These are phyloP conservation scores for Eledona agricola DNA, from an alignment of 2,888 invertebrate species.

Conservation along the genomic window DNA sequence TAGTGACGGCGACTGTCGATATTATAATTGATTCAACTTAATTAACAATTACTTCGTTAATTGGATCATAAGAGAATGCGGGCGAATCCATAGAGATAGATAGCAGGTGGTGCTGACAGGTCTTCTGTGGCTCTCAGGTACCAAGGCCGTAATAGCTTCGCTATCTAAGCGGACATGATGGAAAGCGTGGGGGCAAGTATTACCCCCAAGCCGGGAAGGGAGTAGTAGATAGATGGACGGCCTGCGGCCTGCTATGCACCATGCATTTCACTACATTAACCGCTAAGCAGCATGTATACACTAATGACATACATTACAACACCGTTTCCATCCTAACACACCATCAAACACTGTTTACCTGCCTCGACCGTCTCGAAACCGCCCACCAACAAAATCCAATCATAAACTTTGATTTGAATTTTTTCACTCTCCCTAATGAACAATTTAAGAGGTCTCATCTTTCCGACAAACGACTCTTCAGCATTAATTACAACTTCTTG, in stretches of 20 bases:
- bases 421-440: constrained; percentile 27
- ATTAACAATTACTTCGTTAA: constrained; percentile 53
- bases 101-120: constrained; percentile 51
- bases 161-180: constrained; percentile 51
- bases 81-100: constrained; percentile 50
- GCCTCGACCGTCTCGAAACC: too few relatives aligned
- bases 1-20: constrained; percentile 40
- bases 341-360: constrained; percentile 21
- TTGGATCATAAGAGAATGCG: constrained; percentile 51
- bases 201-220: constrained; percentile 29
- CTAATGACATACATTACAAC: constrained; percentile 32
- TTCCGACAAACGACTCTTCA: constrained; percentile 14
- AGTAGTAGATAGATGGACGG: constrained; percentile 30
- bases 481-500: constrained; percentile 7
- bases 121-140: constrained; percentile 54
- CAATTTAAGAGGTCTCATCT: constrained; percentile 22
- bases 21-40: constrained; percentile 48
- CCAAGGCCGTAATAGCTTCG: constrained; percentile 54
- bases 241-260: constrained; percentile 37
- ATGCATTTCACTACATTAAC: constrained; percentile 42
- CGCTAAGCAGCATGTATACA: constrained; percentile 40
- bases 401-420: constrained; percentile 29
- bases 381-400: constrained; percentile 24
- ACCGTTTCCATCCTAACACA: constrained; percentile 26
- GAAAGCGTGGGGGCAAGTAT: constrained; percentile 36